A percentile compares a stretch with the other conserved stretches of the same genome.
Evolutionary conservation across 2,113 vertebrate genomes (phyloP).

Genomic region (Numenius arquata): DNA sequence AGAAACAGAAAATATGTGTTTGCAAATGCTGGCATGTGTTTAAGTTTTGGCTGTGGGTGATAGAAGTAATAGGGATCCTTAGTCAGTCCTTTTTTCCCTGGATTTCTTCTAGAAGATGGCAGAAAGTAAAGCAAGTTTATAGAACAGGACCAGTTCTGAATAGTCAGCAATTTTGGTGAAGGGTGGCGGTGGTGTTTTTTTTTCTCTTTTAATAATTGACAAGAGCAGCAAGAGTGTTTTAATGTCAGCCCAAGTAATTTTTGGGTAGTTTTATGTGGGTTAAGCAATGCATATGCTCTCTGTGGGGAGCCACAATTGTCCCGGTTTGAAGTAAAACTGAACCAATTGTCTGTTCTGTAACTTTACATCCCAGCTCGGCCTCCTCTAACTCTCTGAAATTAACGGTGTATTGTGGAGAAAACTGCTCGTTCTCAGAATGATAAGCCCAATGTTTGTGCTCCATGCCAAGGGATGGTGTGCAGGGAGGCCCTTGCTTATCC

Average conservation of each 20-base stretch:
- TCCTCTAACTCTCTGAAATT: too few species aligned
- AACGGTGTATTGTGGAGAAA: too few species aligned
- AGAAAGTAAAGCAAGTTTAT: background rate
- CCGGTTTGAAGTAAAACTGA: too few species aligned
- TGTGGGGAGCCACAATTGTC: background rate
- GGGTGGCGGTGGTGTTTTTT: rapidly evolving
- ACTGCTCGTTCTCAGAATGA: too few species aligned
- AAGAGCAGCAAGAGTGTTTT: background rate
- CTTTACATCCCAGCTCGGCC: too few species aligned
- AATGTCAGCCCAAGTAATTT: background rate
- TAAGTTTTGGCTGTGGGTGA: background rate
- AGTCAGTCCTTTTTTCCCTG: background rate
- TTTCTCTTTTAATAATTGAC: background rate
- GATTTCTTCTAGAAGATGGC: background rate
- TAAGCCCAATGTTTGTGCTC: too few species aligned
- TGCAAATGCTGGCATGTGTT: background rate
- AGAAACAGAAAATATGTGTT: background rate
- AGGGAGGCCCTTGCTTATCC: too few species aligned
- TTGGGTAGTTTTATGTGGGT: background rate
- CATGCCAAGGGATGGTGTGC: too few species aligned
- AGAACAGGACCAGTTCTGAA: background rate
- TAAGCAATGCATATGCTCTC: background rate
- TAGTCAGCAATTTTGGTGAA: background rate
- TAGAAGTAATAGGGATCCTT: background rate
- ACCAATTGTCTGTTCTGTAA: too few species aligned